These are phyloP conservation scores for Ichneumoninae sp. DNA, from an alignment of 2,888 invertebrate genomes.

Conservation along the genomic window DNA sequence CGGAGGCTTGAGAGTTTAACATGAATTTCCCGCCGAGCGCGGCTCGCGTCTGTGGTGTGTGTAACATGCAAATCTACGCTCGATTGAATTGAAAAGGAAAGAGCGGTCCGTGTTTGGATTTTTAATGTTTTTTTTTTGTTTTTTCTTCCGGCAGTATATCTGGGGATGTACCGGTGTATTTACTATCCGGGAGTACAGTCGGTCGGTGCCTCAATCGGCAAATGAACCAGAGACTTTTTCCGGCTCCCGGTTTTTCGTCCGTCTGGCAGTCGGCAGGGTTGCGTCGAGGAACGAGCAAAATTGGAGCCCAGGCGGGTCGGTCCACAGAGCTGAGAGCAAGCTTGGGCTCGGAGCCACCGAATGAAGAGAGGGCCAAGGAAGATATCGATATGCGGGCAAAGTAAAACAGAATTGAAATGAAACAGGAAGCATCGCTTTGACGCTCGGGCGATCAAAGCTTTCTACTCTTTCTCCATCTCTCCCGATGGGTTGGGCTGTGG, in stretches of 20 bases:
- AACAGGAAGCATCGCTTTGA: slow-evolving; percentile 77
- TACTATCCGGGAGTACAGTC: slow-evolving; percentile 2
- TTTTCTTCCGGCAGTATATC: slow-evolving; percentile 33
- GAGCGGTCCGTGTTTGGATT: slow-evolving; percentile 8
- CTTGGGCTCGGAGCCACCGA: slow-evolving; percentile 43
- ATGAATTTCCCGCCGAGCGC: neutral
- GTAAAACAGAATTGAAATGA: slow-evolving; percentile 81
- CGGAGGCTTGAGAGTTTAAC: neutral
- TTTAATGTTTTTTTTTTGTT: slow-evolving; percentile 26
- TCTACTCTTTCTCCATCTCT: slow-evolving; percentile 45
- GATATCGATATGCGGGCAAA: slow-evolving; percentile 81
- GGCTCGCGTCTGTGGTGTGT: neutral
- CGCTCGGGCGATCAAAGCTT: slow-evolving; percentile 78
- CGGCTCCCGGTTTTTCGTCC: slow-evolving; percentile 15
- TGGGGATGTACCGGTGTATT: slow-evolving; percentile 10
- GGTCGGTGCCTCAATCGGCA: slow-evolving; percentile 39
- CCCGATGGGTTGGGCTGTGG: slow-evolving; percentile 20
- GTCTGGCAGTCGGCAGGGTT: slow-evolving; percentile 18
- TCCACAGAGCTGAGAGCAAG: slow-evolving; percentile 37
- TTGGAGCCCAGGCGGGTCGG: slow-evolving; percentile 28
- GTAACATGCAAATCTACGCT: slow-evolving; percentile 2
- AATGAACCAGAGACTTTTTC: slow-evolving; percentile 37
- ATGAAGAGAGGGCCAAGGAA: slow-evolving; percentile 64
- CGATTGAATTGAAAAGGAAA: slow-evolving; percentile 14
- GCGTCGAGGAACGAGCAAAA: slow-evolving; percentile 33